phyloP scores from a whole-genome alignment of 2,113 vertebrate genomes.

The Pterocles burchelli region DNA sequence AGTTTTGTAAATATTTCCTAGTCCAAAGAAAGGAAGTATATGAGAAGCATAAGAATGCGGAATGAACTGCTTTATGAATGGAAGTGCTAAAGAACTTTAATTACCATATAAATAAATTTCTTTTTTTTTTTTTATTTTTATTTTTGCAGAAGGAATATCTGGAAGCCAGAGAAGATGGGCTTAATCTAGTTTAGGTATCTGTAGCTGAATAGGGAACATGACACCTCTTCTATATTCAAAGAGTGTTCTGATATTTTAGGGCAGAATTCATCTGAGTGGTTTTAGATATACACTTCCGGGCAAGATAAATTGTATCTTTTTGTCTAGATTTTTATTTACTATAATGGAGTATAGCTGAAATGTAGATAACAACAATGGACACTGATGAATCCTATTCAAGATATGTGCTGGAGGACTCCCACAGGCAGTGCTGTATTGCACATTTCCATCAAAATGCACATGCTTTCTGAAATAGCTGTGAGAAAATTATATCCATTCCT shows the following conservation, averaged over 20 bases:
- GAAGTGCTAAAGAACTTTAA: background rate
- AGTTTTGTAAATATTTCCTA: background rate
- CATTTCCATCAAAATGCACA: background rate
- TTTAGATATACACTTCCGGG: background rate
- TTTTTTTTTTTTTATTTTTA: background rate
- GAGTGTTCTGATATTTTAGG: background rate
- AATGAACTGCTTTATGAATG: background rate
- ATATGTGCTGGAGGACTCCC: background rate
- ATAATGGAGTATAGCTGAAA: background rate
- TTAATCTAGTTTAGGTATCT: background rate
- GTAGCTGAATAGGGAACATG: background rate
- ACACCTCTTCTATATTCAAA: background rate
- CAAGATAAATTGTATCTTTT: background rate
- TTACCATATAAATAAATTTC: background rate
- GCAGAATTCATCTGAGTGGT: background rate
- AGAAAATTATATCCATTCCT: background rate
- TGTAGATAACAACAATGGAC: background rate
- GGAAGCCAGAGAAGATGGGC: background rate
- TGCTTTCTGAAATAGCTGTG: background rate
- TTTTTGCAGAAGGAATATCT: background rate
- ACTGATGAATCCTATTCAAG: constrained; percentile 19
- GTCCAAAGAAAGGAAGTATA: background rate
- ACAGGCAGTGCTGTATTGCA: background rate
- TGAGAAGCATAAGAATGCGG: background rate
- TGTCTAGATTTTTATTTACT: background rate